A percentile compares a stretch with the other conserved stretches of the same genome.
Evolutionary conservation across 2,888 invertebrate genomes (phyloP).

Genomic region (Pandemis heparana): DNA sequence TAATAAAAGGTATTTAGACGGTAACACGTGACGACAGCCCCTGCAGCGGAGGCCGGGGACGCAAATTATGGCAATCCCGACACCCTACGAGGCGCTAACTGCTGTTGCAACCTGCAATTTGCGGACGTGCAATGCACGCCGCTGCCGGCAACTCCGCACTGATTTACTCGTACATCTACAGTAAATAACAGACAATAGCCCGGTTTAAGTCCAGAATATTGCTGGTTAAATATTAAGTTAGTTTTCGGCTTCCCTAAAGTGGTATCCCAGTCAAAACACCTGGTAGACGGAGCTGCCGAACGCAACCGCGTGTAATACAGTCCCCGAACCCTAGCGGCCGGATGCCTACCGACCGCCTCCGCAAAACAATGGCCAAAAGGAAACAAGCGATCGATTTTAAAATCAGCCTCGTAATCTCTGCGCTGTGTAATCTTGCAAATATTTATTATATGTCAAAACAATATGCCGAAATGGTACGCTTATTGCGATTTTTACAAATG

Average conservation of each 20-base stretch:
- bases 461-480: conserved; percentile 84
- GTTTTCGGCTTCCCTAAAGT: conserved; percentile 8
- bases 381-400: conserved; percentile 70
- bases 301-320: conserved; percentile 82
- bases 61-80: conserved; percentile 85
- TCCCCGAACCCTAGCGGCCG: conserved; percentile 55
- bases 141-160: conserved; percentile 56
- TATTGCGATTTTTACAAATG: conserved; percentile 85
- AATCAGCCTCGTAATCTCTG: conserved; percentile 76
- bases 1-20: conserved; percentile 80
- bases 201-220: background rate
- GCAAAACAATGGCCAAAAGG: conserved; percentile 71
- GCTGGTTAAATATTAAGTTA: background rate
- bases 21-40: conserved; percentile 82
- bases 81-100: conserved; percentile 86
- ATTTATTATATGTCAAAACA: conserved; percentile 86
- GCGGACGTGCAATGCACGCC: conserved; percentile 64
- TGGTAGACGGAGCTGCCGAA: conserved; percentile 64
- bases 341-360: conserved; percentile 57
- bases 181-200: conserved; percentile 15
- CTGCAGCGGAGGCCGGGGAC: conserved; percentile 67
- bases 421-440: conserved; percentile 80
- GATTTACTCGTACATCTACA: conserved; percentile 63
- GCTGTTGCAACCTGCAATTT: conserved; percentile 78
- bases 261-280: conserved; percentile 36